Percentiles rank a stretch among this genome's conserved stretches.
These are phyloP conservation scores for Urocyon cinereoargenteus DNA, from an alignment of 2,797 vertebrate genomes.

Conservation along the genomic window DNA sequence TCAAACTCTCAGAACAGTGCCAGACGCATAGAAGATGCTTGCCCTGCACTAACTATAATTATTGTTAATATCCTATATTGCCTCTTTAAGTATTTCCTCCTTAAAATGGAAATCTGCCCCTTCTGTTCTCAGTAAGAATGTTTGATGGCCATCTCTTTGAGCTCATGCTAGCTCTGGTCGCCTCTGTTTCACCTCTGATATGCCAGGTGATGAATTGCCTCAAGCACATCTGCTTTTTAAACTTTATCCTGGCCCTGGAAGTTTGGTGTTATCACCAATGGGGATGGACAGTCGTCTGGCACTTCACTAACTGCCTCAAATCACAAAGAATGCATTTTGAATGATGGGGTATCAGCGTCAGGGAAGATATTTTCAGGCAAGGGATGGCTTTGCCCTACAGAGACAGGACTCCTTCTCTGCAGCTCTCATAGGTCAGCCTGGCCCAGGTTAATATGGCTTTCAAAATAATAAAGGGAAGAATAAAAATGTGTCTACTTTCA, in stretches of 20 bases:
- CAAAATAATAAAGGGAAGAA: conserved; percentile 37
- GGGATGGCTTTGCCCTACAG: not conserved
- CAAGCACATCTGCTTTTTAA: not conserved
- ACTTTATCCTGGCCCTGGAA: not conserved
- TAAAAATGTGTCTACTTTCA: conserved; percentile 35
- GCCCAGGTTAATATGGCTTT: conserved; percentile 55
- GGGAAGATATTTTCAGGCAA: not conserved
- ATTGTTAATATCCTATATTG: not conserved
- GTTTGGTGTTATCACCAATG: not conserved
- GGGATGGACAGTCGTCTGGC: not conserved
- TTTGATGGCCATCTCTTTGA: not conserved
- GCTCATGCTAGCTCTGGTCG: not conserved
- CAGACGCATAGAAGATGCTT: not conserved
- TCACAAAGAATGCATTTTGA: conserved; percentile 39
- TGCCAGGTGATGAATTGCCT: not conserved
- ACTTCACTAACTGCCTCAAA: not conserved
- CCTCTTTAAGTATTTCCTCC: conserved; percentile 1
- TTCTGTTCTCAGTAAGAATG: not conserved
- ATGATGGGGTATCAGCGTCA: not conserved
- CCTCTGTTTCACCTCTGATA: not conserved
- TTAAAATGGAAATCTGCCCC: not conserved
- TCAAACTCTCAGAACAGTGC: not conserved
- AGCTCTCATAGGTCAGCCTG: conserved; percentile 16
- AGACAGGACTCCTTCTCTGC: not conserved
- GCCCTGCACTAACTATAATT: not conserved